Evolutionary conservation across 2,113 vertebrate genomes (phyloP).

Genomic region (Bothrops jararaca): DNA sequence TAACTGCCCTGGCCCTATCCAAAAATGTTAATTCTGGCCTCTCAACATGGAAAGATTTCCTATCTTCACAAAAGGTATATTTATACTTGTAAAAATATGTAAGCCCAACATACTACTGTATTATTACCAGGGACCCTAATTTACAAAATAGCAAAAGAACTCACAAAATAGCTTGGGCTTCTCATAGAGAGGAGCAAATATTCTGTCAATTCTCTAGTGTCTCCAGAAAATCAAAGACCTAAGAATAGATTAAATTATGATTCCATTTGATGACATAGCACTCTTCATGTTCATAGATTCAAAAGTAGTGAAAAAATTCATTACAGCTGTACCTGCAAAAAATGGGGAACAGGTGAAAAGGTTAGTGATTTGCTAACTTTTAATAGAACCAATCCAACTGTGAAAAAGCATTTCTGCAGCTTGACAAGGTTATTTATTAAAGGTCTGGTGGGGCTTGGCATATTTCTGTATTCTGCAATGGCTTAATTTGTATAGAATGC

Average conservation of each 20-base stretch:
- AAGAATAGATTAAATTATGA: neutral
- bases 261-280: neutral
- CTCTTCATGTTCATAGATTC: neutral
- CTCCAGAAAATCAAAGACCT: neutral
- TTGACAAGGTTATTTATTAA: neutral
- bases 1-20: neutral
- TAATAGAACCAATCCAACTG: neutral
- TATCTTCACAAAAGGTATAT: neutral
- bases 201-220: neutral
- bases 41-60: neutral
- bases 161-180: neutral
- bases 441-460: neutral
- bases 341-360: neutral
- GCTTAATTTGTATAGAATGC: neutral
- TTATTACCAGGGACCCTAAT: neutral
- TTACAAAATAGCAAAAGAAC: neutral
- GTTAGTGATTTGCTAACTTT: neutral
- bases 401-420: neutral
- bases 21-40: neutral
- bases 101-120: neutral
- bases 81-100: neutral
- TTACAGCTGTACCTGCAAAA: neutral
- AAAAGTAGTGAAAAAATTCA: neutral
- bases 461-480: neutral
- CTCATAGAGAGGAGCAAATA: neutral